These are phyloP conservation scores for Drosophila nigromelanica DNA, from an alignment of 1,140 invertebrate genomes.

Conservation along the genomic window DNA sequence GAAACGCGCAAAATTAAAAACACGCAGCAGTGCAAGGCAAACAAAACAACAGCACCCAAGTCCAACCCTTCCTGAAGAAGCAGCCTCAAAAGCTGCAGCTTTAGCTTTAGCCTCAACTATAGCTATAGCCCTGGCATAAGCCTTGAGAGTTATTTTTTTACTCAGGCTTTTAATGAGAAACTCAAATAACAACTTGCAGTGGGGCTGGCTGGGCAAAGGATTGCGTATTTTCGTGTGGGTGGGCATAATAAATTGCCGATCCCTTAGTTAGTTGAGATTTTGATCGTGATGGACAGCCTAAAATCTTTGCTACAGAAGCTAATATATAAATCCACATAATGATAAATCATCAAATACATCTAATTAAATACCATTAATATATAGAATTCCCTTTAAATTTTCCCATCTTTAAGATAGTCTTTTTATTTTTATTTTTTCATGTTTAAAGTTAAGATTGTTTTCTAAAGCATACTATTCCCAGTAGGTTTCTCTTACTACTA, in stretches of 20 bases:
- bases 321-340: no score
- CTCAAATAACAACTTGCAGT: slow-evolving; percentile 67
- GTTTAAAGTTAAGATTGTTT: no score
- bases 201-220: slow-evolving; percentile 18
- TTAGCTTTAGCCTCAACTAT: neutral
- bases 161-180: slow-evolving; percentile 65
- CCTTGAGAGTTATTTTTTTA: slow-evolving; percentile 13
- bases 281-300: neutral
- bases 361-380: no score
- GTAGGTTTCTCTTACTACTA: neutral
- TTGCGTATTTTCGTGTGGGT: slow-evolving; percentile 1
- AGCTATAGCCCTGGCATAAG: neutral
- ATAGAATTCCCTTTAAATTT: no score
- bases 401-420: no score
- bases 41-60: slow-evolving; percentile 34
- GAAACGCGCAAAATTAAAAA: slow-evolving; percentile 82
- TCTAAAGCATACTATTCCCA: neutral
- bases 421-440: no score
- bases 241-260: neutral
- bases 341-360: no score
- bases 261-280: neutral
- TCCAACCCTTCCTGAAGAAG: neutral
- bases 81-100: neutral
- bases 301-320: no score
- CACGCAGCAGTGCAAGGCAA: slow-evolving; percentile 77